phyloP scores from a whole-genome alignment of 2,888 invertebrate species.

The Erebia epiphron region DNA sequence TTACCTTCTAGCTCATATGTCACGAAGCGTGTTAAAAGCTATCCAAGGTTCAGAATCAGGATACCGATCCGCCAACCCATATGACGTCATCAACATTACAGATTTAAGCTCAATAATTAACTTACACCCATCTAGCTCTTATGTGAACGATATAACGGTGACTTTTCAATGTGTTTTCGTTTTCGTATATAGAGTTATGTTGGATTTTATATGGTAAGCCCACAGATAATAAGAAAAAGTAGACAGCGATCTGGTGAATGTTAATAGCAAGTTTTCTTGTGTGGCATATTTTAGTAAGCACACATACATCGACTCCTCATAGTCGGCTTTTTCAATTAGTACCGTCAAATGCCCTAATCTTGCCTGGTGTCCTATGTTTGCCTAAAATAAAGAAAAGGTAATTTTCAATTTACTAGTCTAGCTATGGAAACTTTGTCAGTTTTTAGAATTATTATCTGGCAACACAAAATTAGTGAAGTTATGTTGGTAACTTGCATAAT shows the following conservation, averaged over 20 bases:
- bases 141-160: background rate
- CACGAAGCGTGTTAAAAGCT: background rate
- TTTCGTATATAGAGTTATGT: background rate
- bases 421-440: too few relatives aligned
- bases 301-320: too few relatives aligned
- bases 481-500: too few relatives aligned
- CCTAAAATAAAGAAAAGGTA: too few relatives aligned
- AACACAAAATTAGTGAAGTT: too few relatives aligned
- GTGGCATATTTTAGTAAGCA: too few relatives aligned
- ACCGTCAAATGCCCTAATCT: too few relatives aligned
- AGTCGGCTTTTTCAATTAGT: too few relatives aligned
- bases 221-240: background rate
- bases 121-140: background rate
- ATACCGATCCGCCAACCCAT: constrained; percentile 2
- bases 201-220: background rate
- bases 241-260: background rate
- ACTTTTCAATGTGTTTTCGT: background rate
- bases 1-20: constrained; percentile 5
- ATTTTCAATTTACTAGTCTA: too few relatives aligned
- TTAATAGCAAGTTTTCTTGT: background rate
- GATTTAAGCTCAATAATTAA: background rate
- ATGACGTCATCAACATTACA: background rate
- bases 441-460: too few relatives aligned
- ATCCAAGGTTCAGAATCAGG: background rate
- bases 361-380: too few relatives aligned